These are phyloP conservation scores for Nomada fucata DNA, from an alignment of 2,888 invertebrate species.

Conservation along the genomic window DNA sequence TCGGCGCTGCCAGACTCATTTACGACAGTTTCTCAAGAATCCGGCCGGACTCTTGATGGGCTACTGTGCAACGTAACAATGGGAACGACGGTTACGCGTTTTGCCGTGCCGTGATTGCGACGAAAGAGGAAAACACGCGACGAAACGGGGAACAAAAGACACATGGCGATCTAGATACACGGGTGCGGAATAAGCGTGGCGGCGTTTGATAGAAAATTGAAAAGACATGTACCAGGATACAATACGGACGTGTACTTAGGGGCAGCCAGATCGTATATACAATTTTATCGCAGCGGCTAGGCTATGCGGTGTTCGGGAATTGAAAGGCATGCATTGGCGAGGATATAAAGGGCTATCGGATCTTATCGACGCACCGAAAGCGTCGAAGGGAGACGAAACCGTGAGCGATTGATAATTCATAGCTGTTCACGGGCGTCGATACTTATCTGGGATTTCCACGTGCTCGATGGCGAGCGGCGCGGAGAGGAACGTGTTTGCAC, in stretches of 20 bases:
- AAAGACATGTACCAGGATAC: too few species aligned
- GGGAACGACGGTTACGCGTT: neutral
- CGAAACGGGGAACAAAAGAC: too few species aligned
- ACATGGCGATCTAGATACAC: too few species aligned
- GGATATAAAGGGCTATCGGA: slow-evolving; percentile 9
- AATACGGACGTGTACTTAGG: too few species aligned
- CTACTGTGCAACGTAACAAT: neutral
- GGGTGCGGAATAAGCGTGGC: too few species aligned
- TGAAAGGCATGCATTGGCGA: too few species aligned
- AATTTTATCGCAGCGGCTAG: too few species aligned
- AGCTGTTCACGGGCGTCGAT: slow-evolving; percentile 51
- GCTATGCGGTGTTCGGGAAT: too few species aligned
- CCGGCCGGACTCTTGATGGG: too few species aligned
- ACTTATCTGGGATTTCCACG: slow-evolving; percentile 67
- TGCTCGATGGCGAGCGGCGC: slow-evolving; percentile 50
- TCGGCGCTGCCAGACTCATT: neutral
- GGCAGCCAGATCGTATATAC: too few species aligned
- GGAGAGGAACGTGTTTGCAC: slow-evolving; percentile 60
- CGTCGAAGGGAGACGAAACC: slow-evolving; percentile 16
- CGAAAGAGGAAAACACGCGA: neutral
- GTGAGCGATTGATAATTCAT: slow-evolving; percentile 63
- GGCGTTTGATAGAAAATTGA: too few species aligned
- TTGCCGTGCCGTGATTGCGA: neutral
- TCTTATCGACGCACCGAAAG: neutral
- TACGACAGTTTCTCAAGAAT: neutral